A percentile compares a stretch with the other conserved stretches of the same genome.
phyloP scores from a whole-genome alignment of 2,888 invertebrate species.

The Polydrusus tereticollis region DNA sequence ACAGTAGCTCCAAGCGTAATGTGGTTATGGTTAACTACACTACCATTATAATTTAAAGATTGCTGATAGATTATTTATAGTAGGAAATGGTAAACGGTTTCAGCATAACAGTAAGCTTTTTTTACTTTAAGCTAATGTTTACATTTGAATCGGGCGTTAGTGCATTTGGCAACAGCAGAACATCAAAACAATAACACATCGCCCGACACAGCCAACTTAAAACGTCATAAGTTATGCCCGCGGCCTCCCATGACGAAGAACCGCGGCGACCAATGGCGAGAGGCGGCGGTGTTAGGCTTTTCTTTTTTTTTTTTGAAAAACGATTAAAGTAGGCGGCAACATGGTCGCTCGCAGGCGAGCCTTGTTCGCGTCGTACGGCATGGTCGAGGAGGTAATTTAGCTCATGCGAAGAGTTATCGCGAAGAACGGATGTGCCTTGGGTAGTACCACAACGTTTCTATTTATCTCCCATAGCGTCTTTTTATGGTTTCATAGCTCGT shows the following conservation, averaged over 20 bases:
- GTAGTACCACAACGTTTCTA: not conserved
- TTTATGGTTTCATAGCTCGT: not conserved
- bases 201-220: conserved; percentile 53
- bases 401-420: conserved; percentile 40
- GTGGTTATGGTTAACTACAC: conserved; percentile 41
- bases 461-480: not conserved
- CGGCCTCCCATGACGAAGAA: conserved; percentile 61
- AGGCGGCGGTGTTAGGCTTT: conserved; percentile 56
- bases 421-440: not conserved
- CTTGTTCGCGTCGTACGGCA: conserved; percentile 39
- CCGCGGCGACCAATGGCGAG: conserved; percentile 57
- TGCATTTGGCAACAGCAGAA: conserved; percentile 41
- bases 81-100: not conserved
- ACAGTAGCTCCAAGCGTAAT: conserved; percentile 48
- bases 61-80: conserved; percentile 36
- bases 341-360: conserved; percentile 52
- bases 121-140: not conserved
- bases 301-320: conserved; percentile 60
- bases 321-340: conserved; percentile 61
- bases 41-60: conserved; percentile 45
- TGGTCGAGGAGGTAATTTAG: conserved; percentile 43
- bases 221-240: conserved; percentile 57
- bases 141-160: not conserved
- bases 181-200: conserved; percentile 49
- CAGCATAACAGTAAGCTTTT: conserved; percentile 3